Percentiles rank a stretch among this genome's conserved stretches.
Conservation (phyloP, 2,888 invertebrate genomes). For the Patella caerulea region DNA sequence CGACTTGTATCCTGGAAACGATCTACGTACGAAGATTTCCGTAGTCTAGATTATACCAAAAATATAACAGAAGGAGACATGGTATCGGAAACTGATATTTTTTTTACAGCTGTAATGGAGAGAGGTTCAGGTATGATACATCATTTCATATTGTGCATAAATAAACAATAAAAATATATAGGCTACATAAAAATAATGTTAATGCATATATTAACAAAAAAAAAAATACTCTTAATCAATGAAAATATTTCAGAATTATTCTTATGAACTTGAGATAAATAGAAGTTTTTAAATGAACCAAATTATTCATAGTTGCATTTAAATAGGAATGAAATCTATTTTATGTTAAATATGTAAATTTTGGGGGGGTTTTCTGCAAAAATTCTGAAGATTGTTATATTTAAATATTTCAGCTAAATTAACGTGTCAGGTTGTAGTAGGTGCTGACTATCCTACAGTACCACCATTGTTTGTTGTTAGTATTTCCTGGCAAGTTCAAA, state of each 20-base stretch:
- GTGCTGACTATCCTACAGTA: constrained; percentile 85
- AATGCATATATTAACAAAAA: too few relatives aligned
- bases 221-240: too few relatives aligned
- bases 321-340: too few relatives aligned
- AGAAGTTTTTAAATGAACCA: too few relatives aligned
- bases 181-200: too few relatives aligned
- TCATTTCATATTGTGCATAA: too few relatives aligned
- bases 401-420: constrained; percentile 78
- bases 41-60: constrained; percentile 60
- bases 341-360: too few relatives aligned
- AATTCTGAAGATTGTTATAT: not conserved
- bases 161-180: too few relatives aligned
- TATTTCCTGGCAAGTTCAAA: constrained; percentile 81
- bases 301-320: too few relatives aligned
- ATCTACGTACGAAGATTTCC: constrained; percentile 80
- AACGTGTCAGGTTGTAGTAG: constrained; percentile 83
- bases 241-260: too few relatives aligned
- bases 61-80: constrained; percentile 66
- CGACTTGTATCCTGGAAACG: constrained; percentile 80
- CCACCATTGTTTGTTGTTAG: constrained; percentile 85
- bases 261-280: too few relatives aligned
- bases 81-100: constrained; percentile 58
- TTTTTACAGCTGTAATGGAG: constrained; percentile 85
- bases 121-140: constrained; percentile 78
- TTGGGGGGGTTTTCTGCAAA: too few relatives aligned